phyloP scores from a whole-genome alignment of 2,888 invertebrate genomes.

The Eledona agricola region DNA sequence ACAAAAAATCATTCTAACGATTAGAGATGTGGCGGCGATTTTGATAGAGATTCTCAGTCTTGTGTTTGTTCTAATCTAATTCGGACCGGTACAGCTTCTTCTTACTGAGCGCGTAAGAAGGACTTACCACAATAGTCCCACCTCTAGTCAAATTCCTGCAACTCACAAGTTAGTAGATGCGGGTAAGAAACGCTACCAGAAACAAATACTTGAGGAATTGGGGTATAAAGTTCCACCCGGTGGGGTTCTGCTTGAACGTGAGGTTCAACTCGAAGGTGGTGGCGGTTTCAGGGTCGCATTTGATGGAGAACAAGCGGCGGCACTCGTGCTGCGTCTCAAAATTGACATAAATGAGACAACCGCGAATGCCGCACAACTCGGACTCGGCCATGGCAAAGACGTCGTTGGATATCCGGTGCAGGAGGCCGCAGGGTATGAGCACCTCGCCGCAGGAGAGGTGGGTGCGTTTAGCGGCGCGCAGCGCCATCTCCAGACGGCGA shows the following conservation, averaged over 20 bases:
- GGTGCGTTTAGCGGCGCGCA: constrained; percentile 82
- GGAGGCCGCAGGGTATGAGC: constrained; percentile 82
- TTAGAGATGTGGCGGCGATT: constrained; percentile 26
- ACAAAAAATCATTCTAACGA: constrained; percentile 2
- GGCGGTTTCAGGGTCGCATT: constrained; percentile 85
- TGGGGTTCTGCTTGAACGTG: constrained; percentile 84
- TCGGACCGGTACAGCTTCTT: constrained; percentile 88
- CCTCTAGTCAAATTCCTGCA: constrained; percentile 82
- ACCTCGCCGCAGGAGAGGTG: constrained; percentile 87
- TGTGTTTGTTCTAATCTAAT: constrained; percentile 50
- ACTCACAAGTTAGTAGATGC: too few species aligned
- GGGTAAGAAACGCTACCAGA: neutral
- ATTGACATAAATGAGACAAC: constrained; percentile 85
- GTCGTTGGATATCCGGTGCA: constrained; percentile 80
- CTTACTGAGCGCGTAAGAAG: constrained; percentile 88
- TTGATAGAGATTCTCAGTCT: constrained; percentile 41
- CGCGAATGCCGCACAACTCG: constrained; percentile 89
- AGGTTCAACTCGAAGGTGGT: constrained; percentile 90
- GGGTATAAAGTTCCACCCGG: constrained; percentile 87
- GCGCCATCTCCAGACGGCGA: constrained; percentile 78
- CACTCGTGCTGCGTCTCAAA: constrained; percentile 72
- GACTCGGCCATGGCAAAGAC: constrained; percentile 84
- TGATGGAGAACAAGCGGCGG: constrained; percentile 80
- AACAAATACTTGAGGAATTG: constrained; percentile 85
- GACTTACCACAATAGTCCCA: constrained; percentile 88